phyloP scores from a whole-genome alignment of 1,140 invertebrate species.

The Drosophila mojavensis region DNA sequence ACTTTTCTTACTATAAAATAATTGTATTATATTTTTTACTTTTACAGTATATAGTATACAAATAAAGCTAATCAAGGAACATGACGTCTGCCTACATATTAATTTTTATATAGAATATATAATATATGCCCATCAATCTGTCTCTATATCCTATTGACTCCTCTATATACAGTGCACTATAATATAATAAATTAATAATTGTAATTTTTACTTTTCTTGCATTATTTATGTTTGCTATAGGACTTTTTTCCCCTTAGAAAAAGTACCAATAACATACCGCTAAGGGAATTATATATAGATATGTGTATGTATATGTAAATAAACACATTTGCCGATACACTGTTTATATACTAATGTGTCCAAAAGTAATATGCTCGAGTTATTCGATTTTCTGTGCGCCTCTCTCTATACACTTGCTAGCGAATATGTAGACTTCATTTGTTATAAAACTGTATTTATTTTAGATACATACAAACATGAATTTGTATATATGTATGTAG shows the following conservation, averaged over 20 bases:
- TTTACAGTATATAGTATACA: too few relatives aligned
- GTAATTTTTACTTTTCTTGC: neutral
- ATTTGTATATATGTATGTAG: constrained; percentile 5
- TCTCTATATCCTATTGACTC: neutral
- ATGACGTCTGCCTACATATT: too few relatives aligned
- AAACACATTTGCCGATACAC: neutral
- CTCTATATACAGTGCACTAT: neutral
- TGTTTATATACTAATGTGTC: neutral
- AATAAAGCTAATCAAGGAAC: too few relatives aligned
- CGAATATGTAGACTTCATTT: constrained; percentile 1
- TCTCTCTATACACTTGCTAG: neutral
- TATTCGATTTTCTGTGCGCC: neutral
- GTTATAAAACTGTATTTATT: constrained; percentile 6
- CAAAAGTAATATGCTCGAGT: constrained; percentile 2
- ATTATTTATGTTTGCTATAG: neutral
- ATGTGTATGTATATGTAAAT: neutral
- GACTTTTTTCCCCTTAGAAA: too few relatives aligned
- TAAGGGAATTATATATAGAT: neutral
- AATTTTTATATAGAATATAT: neutral
- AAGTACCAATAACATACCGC: neutral
- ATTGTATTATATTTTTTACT: too few relatives aligned
- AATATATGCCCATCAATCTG: neutral
- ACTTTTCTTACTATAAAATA: too few relatives aligned
- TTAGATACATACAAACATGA: constrained; percentile 7
- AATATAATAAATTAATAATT: too few relatives aligned